Evolutionary conservation across 2,797 vertebrate species (phyloP).

Genomic region (Tangara arthus): DNA sequence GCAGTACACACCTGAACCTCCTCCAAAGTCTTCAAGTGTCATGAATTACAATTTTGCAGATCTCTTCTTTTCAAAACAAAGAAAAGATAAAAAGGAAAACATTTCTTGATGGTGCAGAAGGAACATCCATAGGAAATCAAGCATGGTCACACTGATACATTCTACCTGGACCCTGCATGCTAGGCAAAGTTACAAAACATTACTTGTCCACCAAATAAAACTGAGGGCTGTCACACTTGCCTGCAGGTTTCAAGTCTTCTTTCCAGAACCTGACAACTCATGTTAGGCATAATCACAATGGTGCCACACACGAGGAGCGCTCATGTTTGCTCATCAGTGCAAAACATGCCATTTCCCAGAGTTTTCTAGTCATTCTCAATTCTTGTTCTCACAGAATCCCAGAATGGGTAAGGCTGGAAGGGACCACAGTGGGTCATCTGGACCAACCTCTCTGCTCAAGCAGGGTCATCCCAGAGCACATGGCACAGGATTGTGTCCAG

Average conservation of each 20-base stretch:
- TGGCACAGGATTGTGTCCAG: accelerated
- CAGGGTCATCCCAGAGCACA: neutral
- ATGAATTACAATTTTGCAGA: neutral
- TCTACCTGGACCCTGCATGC: neutral
- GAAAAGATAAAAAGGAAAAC: neutral
- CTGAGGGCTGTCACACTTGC: neutral
- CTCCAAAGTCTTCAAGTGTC: neutral
- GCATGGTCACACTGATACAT: accelerated
- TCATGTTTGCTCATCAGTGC: neutral
- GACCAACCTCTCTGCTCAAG: neutral
- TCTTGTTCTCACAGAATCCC: neutral
- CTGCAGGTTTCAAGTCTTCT: neutral
- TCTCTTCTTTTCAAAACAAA: neutral
- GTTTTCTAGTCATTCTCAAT: neutral
- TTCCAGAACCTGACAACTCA: neutral
- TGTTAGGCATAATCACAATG: neutral
- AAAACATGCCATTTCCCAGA: neutral
- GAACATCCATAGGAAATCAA: neutral
- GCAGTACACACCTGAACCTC: neutral
- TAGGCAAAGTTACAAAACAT: neutral
- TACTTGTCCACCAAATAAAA: neutral
- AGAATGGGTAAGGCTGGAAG: neutral
- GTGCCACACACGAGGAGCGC: accelerated
- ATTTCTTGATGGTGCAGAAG: neutral
- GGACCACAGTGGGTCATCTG: neutral